Percentiles rank a stretch among this genome's conserved stretches.
Conservation (phyloP, 2,113 vertebrate species). For the Psittacara wagleri region DNA sequence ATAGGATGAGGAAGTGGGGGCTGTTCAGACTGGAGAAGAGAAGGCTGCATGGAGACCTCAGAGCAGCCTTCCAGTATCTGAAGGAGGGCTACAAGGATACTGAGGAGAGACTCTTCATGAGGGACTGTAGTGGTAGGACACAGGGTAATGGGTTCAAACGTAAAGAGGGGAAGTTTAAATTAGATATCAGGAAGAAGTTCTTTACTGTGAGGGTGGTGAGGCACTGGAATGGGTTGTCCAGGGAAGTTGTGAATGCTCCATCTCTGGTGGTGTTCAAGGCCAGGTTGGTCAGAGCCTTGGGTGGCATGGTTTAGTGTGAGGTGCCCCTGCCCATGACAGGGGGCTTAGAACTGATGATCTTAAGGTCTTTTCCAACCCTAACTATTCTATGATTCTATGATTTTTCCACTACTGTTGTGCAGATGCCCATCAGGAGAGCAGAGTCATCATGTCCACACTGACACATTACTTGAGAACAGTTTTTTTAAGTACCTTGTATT, state of each 20-base stretch:
- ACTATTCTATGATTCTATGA: background rate
- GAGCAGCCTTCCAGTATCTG: too few relatives aligned
- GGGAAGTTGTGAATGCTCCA: background rate
- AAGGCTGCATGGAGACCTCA: too few relatives aligned
- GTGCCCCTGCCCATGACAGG: background rate
- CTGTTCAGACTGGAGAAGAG: too few relatives aligned
- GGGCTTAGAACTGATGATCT: background rate
- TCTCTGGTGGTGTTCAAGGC: background rate
- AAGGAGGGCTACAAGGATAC: too few relatives aligned
- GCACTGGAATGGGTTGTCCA: background rate
- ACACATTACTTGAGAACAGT: background rate
- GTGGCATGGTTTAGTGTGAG: background rate
- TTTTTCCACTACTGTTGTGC: background rate
- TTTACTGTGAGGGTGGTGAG: background rate
- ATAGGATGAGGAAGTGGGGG: too few relatives aligned
- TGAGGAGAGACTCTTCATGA: too few relatives aligned
- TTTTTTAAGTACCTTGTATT: background rate
- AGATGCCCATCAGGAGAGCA: background rate
- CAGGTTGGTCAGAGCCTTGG: background rate
- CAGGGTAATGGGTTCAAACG: too few relatives aligned
- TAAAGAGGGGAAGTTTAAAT: too few relatives aligned
- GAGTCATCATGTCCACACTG: rapidly evolving
- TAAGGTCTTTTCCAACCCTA: background rate
- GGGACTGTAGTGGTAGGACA: too few relatives aligned
- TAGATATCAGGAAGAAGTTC: background rate